Conservation (phyloP, 2,113 vertebrate species). For the Salvelinus namaycush region DNA sequence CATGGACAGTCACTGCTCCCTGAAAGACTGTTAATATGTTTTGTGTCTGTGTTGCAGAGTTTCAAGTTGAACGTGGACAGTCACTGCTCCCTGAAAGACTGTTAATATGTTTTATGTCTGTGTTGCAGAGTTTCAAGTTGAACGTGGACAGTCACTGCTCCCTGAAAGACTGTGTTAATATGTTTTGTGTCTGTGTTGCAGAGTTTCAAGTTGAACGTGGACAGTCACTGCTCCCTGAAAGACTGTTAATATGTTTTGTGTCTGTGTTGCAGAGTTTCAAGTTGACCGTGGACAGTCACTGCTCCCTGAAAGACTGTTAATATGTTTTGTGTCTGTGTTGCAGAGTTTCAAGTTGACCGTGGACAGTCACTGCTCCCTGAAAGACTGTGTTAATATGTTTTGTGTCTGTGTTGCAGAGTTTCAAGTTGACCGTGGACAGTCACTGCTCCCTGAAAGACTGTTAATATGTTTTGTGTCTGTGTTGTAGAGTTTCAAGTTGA, state of each 20-base stretch:
- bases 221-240: constrained; percentile 85
- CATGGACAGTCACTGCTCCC: constrained; percentile 84
- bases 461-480: too few relatives aligned
- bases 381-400: constrained; percentile 75
- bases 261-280: constrained; percentile 56
- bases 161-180: too few relatives aligned
- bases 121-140: too few relatives aligned
- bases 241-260: constrained; percentile 65
- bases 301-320: constrained; percentile 85
- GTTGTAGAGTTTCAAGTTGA: too few relatives aligned
- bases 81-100: constrained; percentile 87
- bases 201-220: constrained; percentile 92
- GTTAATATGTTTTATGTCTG: too few relatives aligned
- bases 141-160: too few relatives aligned
- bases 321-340: too few relatives aligned
- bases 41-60: too few relatives aligned
- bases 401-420: too few relatives aligned
- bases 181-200: constrained; percentile 53
- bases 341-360: constrained; percentile 82
- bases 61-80: constrained; percentile 89
- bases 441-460: too few relatives aligned
- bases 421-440: too few relatives aligned
- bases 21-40: constrained; percentile 78
- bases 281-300: constrained; percentile 89
- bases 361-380: constrained; percentile 86